Evolutionary conservation across 2,888 invertebrate genomes (phyloP), one percentile per base, ranked within the genome.

Genomic region (Seira ritae): DNA sequence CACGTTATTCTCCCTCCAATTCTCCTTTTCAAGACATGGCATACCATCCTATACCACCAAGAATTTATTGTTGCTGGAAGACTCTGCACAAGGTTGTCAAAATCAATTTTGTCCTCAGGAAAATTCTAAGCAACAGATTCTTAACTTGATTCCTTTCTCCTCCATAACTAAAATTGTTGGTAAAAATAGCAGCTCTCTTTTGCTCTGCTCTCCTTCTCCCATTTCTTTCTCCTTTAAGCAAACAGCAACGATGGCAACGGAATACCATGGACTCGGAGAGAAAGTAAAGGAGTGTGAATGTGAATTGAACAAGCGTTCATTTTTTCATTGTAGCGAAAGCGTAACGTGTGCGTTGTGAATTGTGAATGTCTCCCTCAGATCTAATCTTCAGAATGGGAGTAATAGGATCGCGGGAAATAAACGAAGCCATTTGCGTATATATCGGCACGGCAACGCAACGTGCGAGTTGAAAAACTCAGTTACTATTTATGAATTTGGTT

Each of bases 41-140:
- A 31, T 4, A 31, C 31, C 31, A 31, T 4, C 3, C 31, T 8
- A 31, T 31, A 31, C 31, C 31, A 31, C 31, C 31, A 31, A 31
- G 8, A 8, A 31, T 4, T 31, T 31, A 50, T 50, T 50, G 50
- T 50, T 50, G 12, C 6, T 31, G 31, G 31, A 31, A 8, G 31
- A 31, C 31, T 31, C 8, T 50, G 50, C 50, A 50, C 50, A 50
- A 66, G 50, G 70, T 66, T 81, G 75, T 81, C 75, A 70, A 81
- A 76, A 81, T 76, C 81, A 76, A 81, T 81, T 81, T 76, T 37
- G 65, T 76, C 71, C 66, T 24, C 62, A 31, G 17, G 70, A 50
- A 75, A 70, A 81, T 81, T 75, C 42, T 24, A 71, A 65, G 75
- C 81, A 75, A 76, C 81, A 81, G 81, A 80, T 81, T 66, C 70